phyloP scores from a whole-genome alignment of 2,797 vertebrate genomes.

The Acomys russatus region DNA sequence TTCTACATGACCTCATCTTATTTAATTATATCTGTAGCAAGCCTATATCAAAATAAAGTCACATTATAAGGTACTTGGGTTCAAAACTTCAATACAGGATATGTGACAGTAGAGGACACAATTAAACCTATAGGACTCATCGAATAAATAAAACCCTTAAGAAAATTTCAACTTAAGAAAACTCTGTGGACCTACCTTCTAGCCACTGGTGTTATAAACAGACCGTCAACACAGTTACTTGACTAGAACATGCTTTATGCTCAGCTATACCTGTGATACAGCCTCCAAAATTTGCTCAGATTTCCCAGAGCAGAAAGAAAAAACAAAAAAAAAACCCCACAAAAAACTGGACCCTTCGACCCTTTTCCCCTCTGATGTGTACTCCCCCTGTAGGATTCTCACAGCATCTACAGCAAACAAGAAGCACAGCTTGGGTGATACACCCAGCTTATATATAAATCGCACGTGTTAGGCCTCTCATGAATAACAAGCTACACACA shows the following conservation, averaged over 20 bases:
- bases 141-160: constrained; percentile 9
- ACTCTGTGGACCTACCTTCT: not conserved
- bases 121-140: not conserved
- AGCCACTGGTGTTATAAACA: not conserved
- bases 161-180: not conserved
- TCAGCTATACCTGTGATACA: not conserved
- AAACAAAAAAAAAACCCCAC: not conserved
- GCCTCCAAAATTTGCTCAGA: not conserved
- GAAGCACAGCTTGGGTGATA: not conserved
- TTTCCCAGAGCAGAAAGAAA: not conserved
- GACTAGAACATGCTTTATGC: not conserved
- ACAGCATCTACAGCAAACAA: not conserved
- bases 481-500: not conserved
- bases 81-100: not conserved
- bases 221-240: not conserved
- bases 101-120: not conserved
- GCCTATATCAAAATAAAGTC: not conserved
- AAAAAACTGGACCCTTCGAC: too few species aligned
- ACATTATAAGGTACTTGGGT: not conserved
- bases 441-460: not conserved
- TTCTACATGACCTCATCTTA: not conserved
- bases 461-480: not conserved
- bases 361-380: not conserved
- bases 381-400: not conserved
- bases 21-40: constrained; percentile 16